These are phyloP conservation scores for Apeira syringaria DNA, from an alignment of 2,888 invertebrate species.

Conservation along the genomic window DNA sequence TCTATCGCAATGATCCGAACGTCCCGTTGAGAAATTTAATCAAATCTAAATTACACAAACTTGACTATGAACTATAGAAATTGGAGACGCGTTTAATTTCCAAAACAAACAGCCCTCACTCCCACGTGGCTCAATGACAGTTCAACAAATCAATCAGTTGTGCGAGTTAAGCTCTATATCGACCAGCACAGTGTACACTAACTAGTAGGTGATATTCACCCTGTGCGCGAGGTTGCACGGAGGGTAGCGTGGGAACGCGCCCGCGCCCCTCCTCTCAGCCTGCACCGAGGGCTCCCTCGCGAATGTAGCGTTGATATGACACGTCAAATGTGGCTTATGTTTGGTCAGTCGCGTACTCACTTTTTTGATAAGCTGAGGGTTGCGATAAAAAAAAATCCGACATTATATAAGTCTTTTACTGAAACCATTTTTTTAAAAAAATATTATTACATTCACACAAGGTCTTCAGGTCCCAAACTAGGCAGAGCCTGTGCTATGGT, in stretches of 20 bases:
- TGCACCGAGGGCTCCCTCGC: conserved; percentile 20
- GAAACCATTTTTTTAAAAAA: no score
- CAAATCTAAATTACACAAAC: neutral
- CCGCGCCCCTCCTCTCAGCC: conserved; percentile 30
- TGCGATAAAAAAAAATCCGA: no score
- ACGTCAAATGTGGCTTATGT: conserved; percentile 14
- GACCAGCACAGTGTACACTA: conserved; percentile 12
- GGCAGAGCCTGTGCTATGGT: no score
- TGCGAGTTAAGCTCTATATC: conserved; percentile 23
- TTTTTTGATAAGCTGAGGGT: conserved; percentile 1
- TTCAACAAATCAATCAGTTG: conserved; percentile 28
- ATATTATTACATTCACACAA: no score
- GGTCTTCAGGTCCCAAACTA: no score
- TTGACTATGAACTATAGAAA: neutral
- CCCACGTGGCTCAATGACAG: conserved; percentile 17
- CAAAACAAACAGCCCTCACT: neutral
- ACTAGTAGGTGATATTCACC: conserved; percentile 16
- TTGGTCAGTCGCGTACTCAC: conserved; percentile 2
- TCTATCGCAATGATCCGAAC: neutral
- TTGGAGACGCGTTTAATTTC: conserved; percentile 1
- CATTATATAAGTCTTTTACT: no score
- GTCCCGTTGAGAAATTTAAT: neutral
- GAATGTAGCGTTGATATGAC: conserved; percentile 18
- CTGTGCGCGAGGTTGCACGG: conserved; percentile 6
- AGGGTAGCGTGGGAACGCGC: conserved; percentile 35